Evolutionary conservation across 2,113 vertebrate species (phyloP).

Genomic region (Misgurnus anguillicaudatus): DNA sequence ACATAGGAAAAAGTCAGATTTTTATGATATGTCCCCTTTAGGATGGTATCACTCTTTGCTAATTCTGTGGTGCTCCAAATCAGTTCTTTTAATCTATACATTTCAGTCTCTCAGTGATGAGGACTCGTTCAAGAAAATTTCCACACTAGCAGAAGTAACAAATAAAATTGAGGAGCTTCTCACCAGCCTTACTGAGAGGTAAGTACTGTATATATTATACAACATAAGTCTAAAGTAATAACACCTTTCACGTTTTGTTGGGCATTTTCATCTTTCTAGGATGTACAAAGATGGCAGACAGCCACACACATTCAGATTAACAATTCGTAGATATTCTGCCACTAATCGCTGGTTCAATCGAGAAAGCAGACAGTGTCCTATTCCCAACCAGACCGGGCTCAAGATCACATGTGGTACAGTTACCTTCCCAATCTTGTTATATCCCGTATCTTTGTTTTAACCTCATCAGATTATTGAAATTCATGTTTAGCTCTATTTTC

Average conservation of each 20-base stretch:
- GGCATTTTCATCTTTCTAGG: constrained; percentile 67
- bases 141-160: constrained; percentile 75
- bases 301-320: constrained; percentile 82
- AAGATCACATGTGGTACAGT: constrained; percentile 76
- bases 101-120: constrained; percentile 90
- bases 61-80: no score
- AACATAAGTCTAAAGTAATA: neutral
- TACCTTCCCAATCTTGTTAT: neutral
- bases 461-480: neutral
- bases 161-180: constrained; percentile 82
- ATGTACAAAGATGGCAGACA: constrained; percentile 81
- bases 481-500: neutral
- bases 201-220: neutral
- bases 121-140: constrained; percentile 89
- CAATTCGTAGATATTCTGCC: constrained; percentile 71
- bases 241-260: neutral
- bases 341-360: constrained; percentile 75
- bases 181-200: constrained; percentile 80
- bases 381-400: constrained; percentile 78
- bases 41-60: no score
- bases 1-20: no score
- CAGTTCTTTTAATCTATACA: neutral
- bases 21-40: no score
- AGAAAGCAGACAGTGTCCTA: constrained; percentile 85
- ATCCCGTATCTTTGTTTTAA: no score